Percentiles rank a stretch among this genome's conserved stretches.
Conservation (phyloP, 2,113 vertebrate genomes). For the Tetrao urogallus region DNA sequence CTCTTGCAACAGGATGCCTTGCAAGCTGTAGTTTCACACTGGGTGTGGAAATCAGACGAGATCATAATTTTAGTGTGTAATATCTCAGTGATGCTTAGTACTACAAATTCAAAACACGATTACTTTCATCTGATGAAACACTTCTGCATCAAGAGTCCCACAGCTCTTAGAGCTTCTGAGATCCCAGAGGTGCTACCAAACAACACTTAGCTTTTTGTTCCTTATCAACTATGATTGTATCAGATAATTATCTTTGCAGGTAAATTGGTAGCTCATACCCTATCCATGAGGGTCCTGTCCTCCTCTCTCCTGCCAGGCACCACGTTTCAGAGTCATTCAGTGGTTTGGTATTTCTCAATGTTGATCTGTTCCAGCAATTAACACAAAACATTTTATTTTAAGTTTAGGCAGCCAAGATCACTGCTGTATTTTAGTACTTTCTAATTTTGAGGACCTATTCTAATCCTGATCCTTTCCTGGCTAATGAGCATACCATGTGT, state of each 20-base stretch:
- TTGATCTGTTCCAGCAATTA: conserved; percentile 41
- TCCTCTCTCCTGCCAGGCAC: background rate
- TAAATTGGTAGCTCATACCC: background rate
- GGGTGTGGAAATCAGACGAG: too few species aligned
- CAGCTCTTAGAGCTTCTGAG: background rate
- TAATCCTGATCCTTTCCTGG: conserved; percentile 51
- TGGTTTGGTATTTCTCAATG: background rate
- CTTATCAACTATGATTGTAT: background rate
- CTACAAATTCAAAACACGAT: background rate
- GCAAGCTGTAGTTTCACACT: fast-evolving
- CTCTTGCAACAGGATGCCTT: background rate
- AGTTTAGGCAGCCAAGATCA: conserved; percentile 31
- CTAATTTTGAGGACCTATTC: conserved; percentile 41
- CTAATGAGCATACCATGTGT: conserved; percentile 71
- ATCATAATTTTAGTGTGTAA: background rate
- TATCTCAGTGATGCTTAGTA: background rate
- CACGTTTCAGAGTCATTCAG: background rate
- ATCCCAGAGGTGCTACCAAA: background rate
- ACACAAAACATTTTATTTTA: background rate
- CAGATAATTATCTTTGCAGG: background rate
- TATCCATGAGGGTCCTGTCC: background rate
- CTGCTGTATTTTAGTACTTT: conserved; percentile 40
- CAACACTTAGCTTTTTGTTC: background rate
- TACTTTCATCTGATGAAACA: background rate
- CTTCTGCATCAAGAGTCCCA: background rate